These are phyloP conservation scores for Amphimallon solstitiale DNA, from an alignment of 2,888 invertebrate genomes.

Conservation along the genomic window DNA sequence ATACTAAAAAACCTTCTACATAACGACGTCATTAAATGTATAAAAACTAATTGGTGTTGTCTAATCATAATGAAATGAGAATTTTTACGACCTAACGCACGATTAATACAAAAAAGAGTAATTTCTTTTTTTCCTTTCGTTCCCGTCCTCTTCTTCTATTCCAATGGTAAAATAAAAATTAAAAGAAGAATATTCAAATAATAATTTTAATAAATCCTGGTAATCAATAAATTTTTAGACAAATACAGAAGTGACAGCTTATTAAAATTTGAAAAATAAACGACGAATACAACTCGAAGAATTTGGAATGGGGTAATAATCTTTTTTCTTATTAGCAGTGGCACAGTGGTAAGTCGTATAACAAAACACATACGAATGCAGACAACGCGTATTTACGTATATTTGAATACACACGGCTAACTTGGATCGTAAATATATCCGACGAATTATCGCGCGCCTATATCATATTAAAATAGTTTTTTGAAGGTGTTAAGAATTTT, in stretches of 20 bases:
- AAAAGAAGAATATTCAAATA: background rate
- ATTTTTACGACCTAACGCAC: constrained; percentile 1
- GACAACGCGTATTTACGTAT: constrained; percentile 28
- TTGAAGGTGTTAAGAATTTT: constrained; percentile 49
- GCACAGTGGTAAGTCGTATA: constrained; percentile 44
- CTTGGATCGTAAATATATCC: constrained; percentile 47
- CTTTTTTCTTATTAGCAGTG: constrained; percentile 42
- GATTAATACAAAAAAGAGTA: background rate
- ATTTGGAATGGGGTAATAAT: constrained; percentile 47
- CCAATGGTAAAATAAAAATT: constrained; percentile 2
- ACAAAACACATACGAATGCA: no score
- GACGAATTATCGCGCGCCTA: constrained; percentile 45
- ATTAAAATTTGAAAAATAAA: constrained; percentile 37
- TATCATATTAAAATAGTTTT: constrained; percentile 43
- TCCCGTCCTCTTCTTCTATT: no score
- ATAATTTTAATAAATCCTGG: background rate
- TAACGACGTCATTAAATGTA: constrained; percentile 3
- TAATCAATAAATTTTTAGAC: background rate
- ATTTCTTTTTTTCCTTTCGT: background rate
- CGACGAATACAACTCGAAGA: constrained; percentile 41
- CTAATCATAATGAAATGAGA: constrained; percentile 22
- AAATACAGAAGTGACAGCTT: constrained; percentile 35
- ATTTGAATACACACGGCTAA: background rate
- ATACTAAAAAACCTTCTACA: background rate
- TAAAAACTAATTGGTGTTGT: constrained; percentile 23